Evolutionary conservation across 2,888 invertebrate genomes (phyloP), one percentile per base, ranked within the genome.

Genomic region (Stramonita haemastoma): DNA sequence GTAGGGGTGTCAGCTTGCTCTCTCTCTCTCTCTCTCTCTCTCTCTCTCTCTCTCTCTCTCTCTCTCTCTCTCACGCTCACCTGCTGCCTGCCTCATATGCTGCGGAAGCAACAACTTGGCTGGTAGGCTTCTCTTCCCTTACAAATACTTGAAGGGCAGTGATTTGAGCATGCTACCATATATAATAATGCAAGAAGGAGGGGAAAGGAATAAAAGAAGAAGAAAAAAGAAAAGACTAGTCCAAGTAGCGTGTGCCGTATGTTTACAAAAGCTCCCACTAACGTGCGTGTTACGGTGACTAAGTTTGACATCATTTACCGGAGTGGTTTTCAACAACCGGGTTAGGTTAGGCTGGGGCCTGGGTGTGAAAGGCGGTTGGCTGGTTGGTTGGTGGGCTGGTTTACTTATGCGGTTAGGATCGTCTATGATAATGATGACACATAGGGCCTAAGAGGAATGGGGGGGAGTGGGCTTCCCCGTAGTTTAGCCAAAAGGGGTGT

Each of bases 301-400:
- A 73, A 73, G 73, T 29, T 73, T 73, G 73, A 73, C n/a, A 73
- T 73, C 73, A 73, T 73, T 73, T 73, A n/a, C 73, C 29, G 73
- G 73, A 73, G 73, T 73, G 22, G 73, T 73, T 73, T 73, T 29
- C 73, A 17, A n/a, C 26, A 22, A 29, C n/a, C 26, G 60, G 60
- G 60, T 60, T 60, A 46, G 46, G 46, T 8, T 46, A 46, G n/a
- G n/a, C n/a, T n/a, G n/a, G n/a, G n/a, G n/a, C n/a, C n/a, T n/a
- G n/a, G n/a, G 46, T 60, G 60, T 22, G 60, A 60, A 60, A 60
- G 60, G 15, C 60, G 60, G 60, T 60, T 19, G 22, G 1, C n/a
- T 8, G n/a, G n/a, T 73, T 19, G 26, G 73, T 4, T 73, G n/a
- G 46, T 46, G 1, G n/a, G n/a, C n/a, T 19, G 26, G 73, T 4